Percentiles rank a stretch among this genome's conserved stretches.
These are phyloP conservation scores for Sebastes fasciatus DNA, from an alignment of 2,113 vertebrate species.

Conservation along the genomic window DNA sequence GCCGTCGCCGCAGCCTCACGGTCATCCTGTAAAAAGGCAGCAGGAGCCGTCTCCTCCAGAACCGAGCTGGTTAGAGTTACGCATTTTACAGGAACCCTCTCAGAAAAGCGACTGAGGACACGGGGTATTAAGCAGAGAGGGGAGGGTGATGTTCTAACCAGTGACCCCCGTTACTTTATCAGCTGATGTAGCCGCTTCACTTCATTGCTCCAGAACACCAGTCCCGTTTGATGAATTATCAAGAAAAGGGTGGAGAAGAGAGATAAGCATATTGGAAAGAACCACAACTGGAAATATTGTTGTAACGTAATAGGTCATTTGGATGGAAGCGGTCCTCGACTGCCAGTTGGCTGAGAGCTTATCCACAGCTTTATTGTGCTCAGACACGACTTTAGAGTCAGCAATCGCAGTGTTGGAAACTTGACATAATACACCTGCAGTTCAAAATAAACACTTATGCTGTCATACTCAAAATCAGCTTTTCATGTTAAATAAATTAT, in stretches of 20 bases:
- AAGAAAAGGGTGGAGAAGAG: conserved; percentile 27
- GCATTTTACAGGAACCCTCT: conserved; percentile 66
- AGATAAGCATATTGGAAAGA: conserved; percentile 35
- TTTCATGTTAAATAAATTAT: too few species aligned
- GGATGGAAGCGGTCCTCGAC: not conserved
- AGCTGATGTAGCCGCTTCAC: conserved; percentile 72
- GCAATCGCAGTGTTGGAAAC: conserved; percentile 26
- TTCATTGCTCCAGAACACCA: conserved; percentile 61
- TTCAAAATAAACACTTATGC: conserved; percentile 14
- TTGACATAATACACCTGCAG: conserved; percentile 29
- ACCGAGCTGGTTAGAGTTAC: conserved; percentile 81
- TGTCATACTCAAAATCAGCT: not conserved
- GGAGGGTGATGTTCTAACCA: conserved; percentile 83
- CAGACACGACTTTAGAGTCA: not conserved
- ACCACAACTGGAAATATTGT: conserved; percentile 39
- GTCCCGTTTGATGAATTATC: conserved; percentile 47
- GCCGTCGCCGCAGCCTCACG: not conserved
- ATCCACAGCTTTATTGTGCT: conserved; percentile 28
- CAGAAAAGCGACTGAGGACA: conserved; percentile 2
- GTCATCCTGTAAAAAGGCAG: conserved; percentile 45
- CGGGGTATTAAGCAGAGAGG: not conserved
- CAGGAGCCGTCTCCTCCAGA: conserved; percentile 9
- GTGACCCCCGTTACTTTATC: conserved; percentile 74
- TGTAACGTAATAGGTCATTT: conserved; percentile 43
- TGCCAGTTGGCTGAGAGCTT: conserved; percentile 55